These are phyloP conservation scores for Itoplectis maculator DNA, from an alignment of 2,888 invertebrate genomes.

Conservation along the genomic window DNA sequence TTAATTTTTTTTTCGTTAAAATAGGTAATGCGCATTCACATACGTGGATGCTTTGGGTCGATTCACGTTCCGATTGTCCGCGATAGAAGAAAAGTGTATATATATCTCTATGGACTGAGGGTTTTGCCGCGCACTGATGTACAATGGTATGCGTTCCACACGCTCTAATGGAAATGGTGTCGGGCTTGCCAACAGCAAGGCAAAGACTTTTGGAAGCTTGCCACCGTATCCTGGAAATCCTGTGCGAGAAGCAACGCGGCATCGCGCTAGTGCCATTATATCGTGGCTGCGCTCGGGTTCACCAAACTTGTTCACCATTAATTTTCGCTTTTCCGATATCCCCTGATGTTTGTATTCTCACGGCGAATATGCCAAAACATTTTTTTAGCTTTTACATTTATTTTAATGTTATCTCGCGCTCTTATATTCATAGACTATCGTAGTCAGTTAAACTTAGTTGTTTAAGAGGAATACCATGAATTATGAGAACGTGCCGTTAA, in stretches of 20 bases:
- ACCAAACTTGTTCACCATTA: constrained; percentile 69
- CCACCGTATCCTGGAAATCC: constrained; percentile 57
- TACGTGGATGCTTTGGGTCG: constrained; percentile 44
- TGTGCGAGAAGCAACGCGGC: constrained; percentile 26
- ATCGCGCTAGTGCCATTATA: constrained; percentile 42
- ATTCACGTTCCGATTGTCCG: constrained; percentile 52
- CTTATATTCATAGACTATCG: neutral
- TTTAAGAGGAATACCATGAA: neutral
- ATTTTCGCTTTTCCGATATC: constrained; percentile 63
- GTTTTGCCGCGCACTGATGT: constrained; percentile 31
- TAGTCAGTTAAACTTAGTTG: too few species aligned
- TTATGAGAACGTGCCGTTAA: neutral
- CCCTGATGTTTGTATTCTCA: constrained; percentile 16
- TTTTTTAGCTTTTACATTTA: neutral
- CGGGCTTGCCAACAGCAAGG: constrained; percentile 66
- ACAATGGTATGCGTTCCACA: constrained; percentile 30
- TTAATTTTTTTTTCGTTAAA: constrained; percentile 37
- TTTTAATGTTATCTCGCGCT: neutral
- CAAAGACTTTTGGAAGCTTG: constrained; percentile 71
- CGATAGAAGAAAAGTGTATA: constrained; percentile 44
- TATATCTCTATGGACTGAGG: constrained; percentile 34
- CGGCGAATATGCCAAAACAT: constrained; percentile 24
- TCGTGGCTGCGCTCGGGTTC: constrained; percentile 32
- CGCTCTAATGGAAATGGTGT: constrained; percentile 63
- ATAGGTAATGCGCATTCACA: constrained; percentile 43